A percentile compares a stretch with the other conserved stretches of the same genome.
Evolutionary conservation across 2,797 vertebrate species (phyloP).

Genomic region (Tangara arthus): DNA sequence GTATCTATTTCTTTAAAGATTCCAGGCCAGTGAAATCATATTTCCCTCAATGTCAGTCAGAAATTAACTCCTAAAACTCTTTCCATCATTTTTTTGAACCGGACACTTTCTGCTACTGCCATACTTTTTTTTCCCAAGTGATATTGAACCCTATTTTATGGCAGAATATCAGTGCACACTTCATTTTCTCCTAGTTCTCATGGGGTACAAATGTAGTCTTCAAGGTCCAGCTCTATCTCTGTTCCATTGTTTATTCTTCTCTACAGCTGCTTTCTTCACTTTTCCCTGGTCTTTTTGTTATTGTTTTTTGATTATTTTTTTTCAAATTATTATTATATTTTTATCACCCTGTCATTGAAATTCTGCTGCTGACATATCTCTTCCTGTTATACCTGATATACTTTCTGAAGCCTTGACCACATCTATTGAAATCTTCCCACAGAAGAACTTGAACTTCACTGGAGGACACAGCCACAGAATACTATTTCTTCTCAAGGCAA

Average conservation of each 20-base stretch:
- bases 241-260: neutral
- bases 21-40: neutral
- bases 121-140: neutral
- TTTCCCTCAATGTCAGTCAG: neutral
- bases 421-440: neutral
- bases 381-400: neutral
- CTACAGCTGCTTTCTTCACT: neutral
- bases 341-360: neutral
- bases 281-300: neutral
- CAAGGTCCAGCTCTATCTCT: neutral
- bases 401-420: neutral
- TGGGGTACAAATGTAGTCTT: neutral
- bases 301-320: neutral
- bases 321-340: neutral
- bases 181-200: neutral
- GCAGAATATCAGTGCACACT: neutral
- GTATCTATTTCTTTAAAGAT: neutral
- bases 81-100: neutral
- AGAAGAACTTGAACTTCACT: neutral
- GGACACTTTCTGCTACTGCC: neutral
- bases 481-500: neutral
- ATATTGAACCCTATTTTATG: neutral
- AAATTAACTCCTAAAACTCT: neutral
- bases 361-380: neutral
- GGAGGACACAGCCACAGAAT: neutral